Conservation (phyloP, 1,140 invertebrate species). For the Myzus persicae region DNA sequence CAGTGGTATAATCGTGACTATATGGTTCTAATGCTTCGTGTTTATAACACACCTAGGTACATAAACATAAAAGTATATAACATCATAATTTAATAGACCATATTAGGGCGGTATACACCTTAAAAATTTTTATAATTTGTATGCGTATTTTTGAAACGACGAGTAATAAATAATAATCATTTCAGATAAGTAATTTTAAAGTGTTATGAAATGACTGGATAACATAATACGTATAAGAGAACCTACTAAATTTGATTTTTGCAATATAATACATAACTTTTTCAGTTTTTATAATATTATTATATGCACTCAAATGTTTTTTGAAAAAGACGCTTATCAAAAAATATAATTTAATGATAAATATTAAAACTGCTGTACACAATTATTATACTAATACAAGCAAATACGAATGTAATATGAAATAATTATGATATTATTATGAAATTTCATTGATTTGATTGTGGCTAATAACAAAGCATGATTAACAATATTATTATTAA, state of each 20-base stretch:
- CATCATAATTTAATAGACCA: not conserved
- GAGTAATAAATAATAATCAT: not conserved
- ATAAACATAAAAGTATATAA: no score
- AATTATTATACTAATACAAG: not conserved
- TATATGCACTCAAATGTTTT: not conserved
- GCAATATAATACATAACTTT: not conserved
- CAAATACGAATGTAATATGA: not conserved
- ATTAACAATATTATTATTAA: not conserved
- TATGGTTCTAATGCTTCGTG: not conserved
- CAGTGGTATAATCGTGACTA: not conserved
- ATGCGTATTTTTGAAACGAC: not conserved
- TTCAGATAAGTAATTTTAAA: not conserved
- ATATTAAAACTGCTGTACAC: not conserved
- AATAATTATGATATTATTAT: no score
- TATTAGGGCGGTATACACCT: no score
- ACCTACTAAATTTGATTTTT: not conserved
- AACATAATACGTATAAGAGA: not conserved
- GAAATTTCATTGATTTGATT: not conserved
- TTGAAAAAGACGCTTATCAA: not conserved
- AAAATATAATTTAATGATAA: not conserved
- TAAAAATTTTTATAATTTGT: not conserved
- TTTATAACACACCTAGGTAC: not conserved
- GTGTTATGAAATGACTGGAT: not conserved
- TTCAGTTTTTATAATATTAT: not conserved
- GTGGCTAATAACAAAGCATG: not conserved